Percentiles rank a stretch among this genome's conserved stretches.
Conservation (phyloP, 2,113 vertebrate genomes). For the Sinocyclocheilus rhinocerous region DNA sequence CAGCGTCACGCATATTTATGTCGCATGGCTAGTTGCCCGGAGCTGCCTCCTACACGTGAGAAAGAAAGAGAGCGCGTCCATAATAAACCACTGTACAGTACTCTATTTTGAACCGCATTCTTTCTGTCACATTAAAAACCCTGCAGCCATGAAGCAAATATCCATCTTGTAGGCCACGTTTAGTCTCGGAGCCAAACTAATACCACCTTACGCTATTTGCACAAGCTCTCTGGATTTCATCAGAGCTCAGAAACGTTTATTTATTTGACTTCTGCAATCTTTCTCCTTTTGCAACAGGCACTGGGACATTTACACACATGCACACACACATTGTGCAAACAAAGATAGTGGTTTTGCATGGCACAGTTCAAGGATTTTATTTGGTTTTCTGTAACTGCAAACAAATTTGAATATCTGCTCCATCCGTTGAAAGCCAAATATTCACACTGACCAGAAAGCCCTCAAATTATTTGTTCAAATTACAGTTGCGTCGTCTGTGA, state of each 20-base stretch:
- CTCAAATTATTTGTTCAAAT: not conserved
- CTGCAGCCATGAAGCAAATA: constrained; percentile 25
- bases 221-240: constrained; percentile 19
- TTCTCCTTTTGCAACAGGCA: constrained; percentile 18
- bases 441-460: not conserved
- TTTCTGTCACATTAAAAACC: constrained; percentile 29
- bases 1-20: constrained; percentile 74
- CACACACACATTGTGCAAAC: constrained; percentile 26
- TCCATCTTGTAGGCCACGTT: constrained; percentile 29
- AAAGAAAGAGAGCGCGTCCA: constrained; percentile 57
- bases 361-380: constrained; percentile 38
- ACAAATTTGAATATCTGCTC: constrained; percentile 15
- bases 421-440: constrained; percentile 9
- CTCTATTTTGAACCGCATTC: constrained; percentile 60
- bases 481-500: not conserved
- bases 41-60: constrained; percentile 66
- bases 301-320: not conserved
- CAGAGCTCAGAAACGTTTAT: constrained; percentile 11
- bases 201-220: constrained; percentile 16
- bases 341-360: constrained; percentile 36
- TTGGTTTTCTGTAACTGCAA: constrained; percentile 35
- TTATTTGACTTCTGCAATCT: constrained; percentile 22
- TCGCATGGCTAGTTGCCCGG: constrained; percentile 75
- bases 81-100: constrained; percentile 68
- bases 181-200: constrained; percentile 14